A percentile compares a stretch with the other conserved stretches of the same genome.
phyloP scores from a whole-genome alignment of 2,888 invertebrate genomes.

The Saturnia japonica region DNA sequence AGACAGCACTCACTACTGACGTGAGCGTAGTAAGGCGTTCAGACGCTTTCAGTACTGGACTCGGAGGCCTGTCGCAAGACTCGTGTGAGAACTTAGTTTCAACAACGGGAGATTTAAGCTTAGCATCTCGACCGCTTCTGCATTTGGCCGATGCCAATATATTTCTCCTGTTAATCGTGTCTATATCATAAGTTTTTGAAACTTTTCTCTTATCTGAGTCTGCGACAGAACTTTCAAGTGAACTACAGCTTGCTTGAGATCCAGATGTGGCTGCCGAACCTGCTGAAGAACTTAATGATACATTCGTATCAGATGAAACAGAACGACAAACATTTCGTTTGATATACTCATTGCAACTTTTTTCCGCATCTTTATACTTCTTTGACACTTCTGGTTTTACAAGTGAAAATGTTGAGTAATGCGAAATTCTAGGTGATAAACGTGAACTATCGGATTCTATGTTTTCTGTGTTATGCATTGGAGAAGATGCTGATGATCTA shows the following conservation, averaged over 20 bases:
- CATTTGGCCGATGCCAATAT: conserved; percentile 93
- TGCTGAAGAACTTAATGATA: conserved; percentile 86
- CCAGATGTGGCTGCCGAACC: conserved; percentile 88
- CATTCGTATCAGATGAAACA: conserved; percentile 87
- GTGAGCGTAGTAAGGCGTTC: conserved; percentile 81
- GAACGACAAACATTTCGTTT: conserved; percentile 85
- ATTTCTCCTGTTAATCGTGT: conserved; percentile 92
- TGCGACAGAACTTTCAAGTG: conserved; percentile 84
- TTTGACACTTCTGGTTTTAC: conserved; percentile 70
- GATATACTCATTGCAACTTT: conserved; percentile 69
- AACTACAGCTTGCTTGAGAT: conserved; percentile 87
- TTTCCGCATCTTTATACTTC: conserved; percentile 56
- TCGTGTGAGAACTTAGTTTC: conserved; percentile 87
- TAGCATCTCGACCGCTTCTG: conserved; percentile 89
- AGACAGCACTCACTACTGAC: conserved; percentile 76
- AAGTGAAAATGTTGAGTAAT: conserved; percentile 67
- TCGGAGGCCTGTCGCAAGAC: conserved; percentile 74
- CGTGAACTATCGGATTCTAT: conserved; percentile 81
- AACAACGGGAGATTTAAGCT: conserved; percentile 86
- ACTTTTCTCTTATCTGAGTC: conserved; percentile 85
- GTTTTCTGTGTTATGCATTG: conserved; percentile 85
- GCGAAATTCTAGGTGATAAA: conserved; percentile 71
- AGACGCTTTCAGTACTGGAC: conserved; percentile 74
- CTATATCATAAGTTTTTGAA: conserved; percentile 89
- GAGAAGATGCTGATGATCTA: conserved; percentile 88